Conservation (phyloP, 2,888 invertebrate species). For the Phlogophora meticulosa region DNA sequence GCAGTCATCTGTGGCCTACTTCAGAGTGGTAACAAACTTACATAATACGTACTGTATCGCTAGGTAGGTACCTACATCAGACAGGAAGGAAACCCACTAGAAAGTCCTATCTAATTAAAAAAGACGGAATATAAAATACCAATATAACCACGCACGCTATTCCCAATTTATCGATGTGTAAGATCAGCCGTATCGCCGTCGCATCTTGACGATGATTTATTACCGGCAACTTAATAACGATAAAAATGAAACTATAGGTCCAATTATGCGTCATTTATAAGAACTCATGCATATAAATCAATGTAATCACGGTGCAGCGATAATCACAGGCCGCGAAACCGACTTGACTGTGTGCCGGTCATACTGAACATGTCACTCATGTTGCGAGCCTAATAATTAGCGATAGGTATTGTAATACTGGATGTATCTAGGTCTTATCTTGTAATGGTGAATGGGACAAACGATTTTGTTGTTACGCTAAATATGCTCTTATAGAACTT, state of each 20-base stretch:
- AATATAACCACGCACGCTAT: slow-evolving; percentile 59
- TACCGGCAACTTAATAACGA: slow-evolving; percentile 74
- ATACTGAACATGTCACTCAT: slow-evolving; percentile 48
- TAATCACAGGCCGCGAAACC: slow-evolving; percentile 79
- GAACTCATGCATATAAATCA: slow-evolving; percentile 88
- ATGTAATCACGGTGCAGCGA: slow-evolving; percentile 77
- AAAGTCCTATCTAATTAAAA: slow-evolving; percentile 34
- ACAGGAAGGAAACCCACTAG: slow-evolving; percentile 13
- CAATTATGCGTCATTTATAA: slow-evolving; percentile 86
- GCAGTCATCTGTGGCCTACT: no score
- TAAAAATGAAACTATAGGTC: slow-evolving; percentile 78
- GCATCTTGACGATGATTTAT: slow-evolving; percentile 83
- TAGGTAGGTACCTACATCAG: background rate
- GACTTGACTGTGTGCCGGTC: slow-evolving; percentile 39
- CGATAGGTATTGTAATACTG: slow-evolving; percentile 41
- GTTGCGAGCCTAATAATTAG: slow-evolving; percentile 27
- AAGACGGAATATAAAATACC: slow-evolving; percentile 45
- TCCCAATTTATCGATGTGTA: slow-evolving; percentile 67
- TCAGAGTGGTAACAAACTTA: no score
- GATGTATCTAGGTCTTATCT: background rate
- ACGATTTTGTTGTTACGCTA: background rate
- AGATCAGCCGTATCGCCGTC: slow-evolving; percentile 68
- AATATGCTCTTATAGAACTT: background rate
- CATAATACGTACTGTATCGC: background rate
- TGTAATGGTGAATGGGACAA: background rate